These are phyloP conservation scores for Zoroaster sp. DNA, from an alignment of 53 echinoderm and acorn worm species.

Conservation along the genomic window DNA sequence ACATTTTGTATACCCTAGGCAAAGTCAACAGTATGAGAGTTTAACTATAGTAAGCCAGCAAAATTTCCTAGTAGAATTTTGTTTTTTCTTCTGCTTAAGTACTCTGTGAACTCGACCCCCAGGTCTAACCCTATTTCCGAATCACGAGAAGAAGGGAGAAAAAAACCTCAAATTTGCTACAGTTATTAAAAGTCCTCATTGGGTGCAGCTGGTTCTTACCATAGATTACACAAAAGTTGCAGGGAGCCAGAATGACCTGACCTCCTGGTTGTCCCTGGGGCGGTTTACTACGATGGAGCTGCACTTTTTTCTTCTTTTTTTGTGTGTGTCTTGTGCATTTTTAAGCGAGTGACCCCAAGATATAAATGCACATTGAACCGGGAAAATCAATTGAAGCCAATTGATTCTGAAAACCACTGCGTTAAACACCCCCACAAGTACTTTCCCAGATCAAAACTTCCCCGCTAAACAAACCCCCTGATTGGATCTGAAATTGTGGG, in stretches of 20 bases:
- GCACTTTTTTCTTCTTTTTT: too few relatives aligned
- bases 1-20: too few relatives aligned
- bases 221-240: slow-evolving; percentile 34
- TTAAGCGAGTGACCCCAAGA: not conserved
- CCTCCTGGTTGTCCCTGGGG: slow-evolving; percentile 3
- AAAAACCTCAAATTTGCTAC: slow-evolving; percentile 35
- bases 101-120: not conserved
- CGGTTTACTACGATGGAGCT: not conserved
- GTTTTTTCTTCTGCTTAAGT: too few relatives aligned
- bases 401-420: not conserved
- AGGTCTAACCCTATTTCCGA: not conserved
- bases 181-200: slow-evolving; percentile 4
- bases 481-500: not conserved
- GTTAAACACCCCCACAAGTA: not conserved
- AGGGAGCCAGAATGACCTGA: not conserved
- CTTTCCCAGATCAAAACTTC: not conserved
- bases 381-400: slow-evolving; percentile 19
- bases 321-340: not conserved
- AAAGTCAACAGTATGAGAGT: too few relatives aligned
- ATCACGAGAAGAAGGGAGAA: not conserved
- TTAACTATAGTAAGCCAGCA: too few relatives aligned
- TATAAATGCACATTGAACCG: not conserved
- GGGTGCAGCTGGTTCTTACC: slow-evolving; percentile 19
- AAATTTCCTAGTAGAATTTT: too few relatives aligned
- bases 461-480: not conserved